A percentile compares a stretch with the other conserved stretches of the same genome.
These are phyloP conservation scores for Aphaenogaster floridana DNA, from an alignment of 1,140 invertebrate genomes.

Conservation along the genomic window DNA sequence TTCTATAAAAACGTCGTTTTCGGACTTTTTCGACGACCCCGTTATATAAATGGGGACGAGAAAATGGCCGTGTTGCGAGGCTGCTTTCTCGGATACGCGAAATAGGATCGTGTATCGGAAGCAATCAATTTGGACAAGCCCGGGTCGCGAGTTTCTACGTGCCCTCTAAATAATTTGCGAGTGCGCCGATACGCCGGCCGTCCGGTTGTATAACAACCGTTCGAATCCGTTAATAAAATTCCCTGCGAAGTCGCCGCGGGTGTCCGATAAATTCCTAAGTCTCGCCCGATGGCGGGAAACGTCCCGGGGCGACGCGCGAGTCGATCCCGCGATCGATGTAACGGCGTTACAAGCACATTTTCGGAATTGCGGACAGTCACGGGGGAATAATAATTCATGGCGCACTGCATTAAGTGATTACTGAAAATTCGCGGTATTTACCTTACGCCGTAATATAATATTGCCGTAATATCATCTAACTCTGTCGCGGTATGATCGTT, in stretches of 20 bases:
- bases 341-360: constrained; percentile 40
- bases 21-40: constrained; percentile 52
- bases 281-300: constrained; percentile 23
- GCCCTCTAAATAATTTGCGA: constrained; percentile 60
- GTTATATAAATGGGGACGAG: constrained; percentile 53
- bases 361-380: constrained; percentile 32
- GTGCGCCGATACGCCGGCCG: constrained; percentile 17
- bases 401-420: constrained; percentile 38
- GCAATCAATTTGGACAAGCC: constrained; percentile 50
- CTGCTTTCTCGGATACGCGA: constrained; percentile 55
- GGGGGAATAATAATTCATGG: constrained; percentile 51
- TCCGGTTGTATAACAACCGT: constrained; percentile 36
- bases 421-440: constrained; percentile 49
- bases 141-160: constrained; percentile 37
- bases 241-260: constrained; percentile 28
- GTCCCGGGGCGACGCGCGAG: not conserved
- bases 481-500: not conserved
- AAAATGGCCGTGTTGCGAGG: constrained; percentile 46
- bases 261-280: constrained; percentile 51
- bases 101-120: constrained; percentile 61
- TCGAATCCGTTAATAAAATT: constrained; percentile 61
- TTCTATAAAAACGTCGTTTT: constrained; percentile 57
- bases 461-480: constrained; percentile 15
- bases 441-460: not conserved
- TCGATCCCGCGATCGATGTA: constrained; percentile 43